Base-by-base conservation (phyloP, 2,888 invertebrate genomes). In the Trissolcus brochymenae region DNA sequence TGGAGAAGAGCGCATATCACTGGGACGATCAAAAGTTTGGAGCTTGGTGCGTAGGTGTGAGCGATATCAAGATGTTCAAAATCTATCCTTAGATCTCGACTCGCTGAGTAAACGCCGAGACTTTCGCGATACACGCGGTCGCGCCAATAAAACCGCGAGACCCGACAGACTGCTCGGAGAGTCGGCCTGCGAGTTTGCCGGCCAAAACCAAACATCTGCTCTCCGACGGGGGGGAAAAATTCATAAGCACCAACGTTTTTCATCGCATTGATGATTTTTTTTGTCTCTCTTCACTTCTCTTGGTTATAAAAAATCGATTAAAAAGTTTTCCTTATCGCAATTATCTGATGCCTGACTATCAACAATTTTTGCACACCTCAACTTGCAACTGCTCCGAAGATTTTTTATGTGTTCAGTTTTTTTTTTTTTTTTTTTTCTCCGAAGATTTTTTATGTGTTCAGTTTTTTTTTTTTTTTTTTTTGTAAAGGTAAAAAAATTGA, bases 21-120 rank as follows among this genome's bases (percentile, higher is more conserved):
- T 73, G 71, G 57, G 51, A n/a, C 61, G 14, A n/a, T 55, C 2
- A n/a, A 50, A 49, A 25, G 51, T 57, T 56, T 55, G 50, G 54
- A 49, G 19, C 66, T 29, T 55, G 35, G 14, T 56, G 66, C 66
- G 73, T 73, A 73, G 66, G 72, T 54, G 65, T 59, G 59, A 51
- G 49, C 57, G 43, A 13, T 65, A 72, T 72, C 65, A 21, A 57
- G 19, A 16, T 21, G 25, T 25, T 29, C 41, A 49, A 21, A 49
- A 72, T 72, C 72, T 65, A 65, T 72, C 65, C 72, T 72, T 65
- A 65, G 65, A 64, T 60, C 46, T 55, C 60, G 53, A n/a, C 60
- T 35, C 55, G 53, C 55, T 0, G 60, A 65, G 62, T 65, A 41
- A 54, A 19, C 51, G 59, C 40, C 71, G 72, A 65, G 60, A 66